These are phyloP conservation scores for Anticlea derivata DNA, from an alignment of 2,888 invertebrate species.

Conservation along the genomic window DNA sequence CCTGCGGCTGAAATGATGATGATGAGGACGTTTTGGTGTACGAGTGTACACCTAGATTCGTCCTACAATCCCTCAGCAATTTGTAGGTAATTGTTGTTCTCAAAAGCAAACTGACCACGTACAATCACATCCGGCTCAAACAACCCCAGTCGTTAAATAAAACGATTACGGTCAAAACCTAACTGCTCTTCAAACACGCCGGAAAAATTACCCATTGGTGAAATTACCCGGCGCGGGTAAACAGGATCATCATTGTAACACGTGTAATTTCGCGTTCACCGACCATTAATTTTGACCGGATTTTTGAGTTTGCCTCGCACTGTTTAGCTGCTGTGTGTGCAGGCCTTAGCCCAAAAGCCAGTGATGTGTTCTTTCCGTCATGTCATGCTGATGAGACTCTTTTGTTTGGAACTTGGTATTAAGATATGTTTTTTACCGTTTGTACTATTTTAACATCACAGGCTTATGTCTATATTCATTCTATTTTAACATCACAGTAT, in stretches of 20 bases:
- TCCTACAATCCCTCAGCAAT: constrained; percentile 7
- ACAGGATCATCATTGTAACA: constrained; percentile 77
- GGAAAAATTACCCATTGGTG: constrained; percentile 45
- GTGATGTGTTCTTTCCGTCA: not conserved
- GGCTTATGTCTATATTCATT: no score
- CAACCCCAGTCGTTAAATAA: constrained; percentile 58
- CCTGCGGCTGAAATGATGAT: no score
- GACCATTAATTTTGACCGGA: constrained; percentile 74
- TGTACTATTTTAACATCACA: no score
- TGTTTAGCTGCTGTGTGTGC: not conserved
- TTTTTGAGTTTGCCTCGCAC: constrained; percentile 31
- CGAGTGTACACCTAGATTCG: not conserved
- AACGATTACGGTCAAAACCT: constrained; percentile 67
- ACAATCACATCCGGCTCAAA: constrained; percentile 42
- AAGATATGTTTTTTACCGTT: no score
- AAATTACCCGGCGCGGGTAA: constrained; percentile 66
- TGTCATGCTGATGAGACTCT: not conserved
- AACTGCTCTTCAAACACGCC: constrained; percentile 66
- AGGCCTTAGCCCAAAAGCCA: constrained; percentile 1
- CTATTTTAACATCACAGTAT: no score
- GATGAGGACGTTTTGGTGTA: no score
- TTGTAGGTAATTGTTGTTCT: constrained; percentile 24
- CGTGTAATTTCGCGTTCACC: constrained; percentile 76
- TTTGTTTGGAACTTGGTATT: no score
- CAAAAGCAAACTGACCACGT: constrained; percentile 48